phyloP scores from a whole-genome alignment of 2,113 vertebrate genomes.

The Pagrus major region DNA sequence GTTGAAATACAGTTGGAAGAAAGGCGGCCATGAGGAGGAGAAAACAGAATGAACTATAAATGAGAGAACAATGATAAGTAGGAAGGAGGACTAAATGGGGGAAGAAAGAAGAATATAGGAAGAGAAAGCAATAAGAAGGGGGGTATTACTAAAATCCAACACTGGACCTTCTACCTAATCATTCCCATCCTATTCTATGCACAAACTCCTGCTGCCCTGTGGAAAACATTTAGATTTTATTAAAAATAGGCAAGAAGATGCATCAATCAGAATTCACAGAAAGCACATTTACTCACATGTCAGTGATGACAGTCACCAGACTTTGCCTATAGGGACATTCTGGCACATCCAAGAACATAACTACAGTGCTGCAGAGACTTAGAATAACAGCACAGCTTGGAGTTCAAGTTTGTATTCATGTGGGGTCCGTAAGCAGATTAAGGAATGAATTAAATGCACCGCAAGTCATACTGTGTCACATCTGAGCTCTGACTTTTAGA shows the following conservation, averaged over 20 bases:
- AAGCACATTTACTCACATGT: background rate
- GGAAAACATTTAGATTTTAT: background rate
- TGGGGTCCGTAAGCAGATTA: slow-evolving; percentile 56
- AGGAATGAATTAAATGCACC: slow-evolving; percentile 51
- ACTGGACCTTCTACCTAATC: background rate
- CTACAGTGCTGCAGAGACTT: slow-evolving; percentile 2
- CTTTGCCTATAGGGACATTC: background rate
- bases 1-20: background rate
- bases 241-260: background rate
- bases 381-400: slow-evolving; percentile 34
- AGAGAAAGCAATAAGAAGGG: background rate
- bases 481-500: slow-evolving; percentile 37
- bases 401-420: slow-evolving; percentile 8
- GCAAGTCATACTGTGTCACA: slow-evolving; percentile 33
- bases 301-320: slow-evolving; percentile 20
- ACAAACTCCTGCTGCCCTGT: background rate
- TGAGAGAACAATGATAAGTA: background rate
- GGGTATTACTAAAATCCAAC: background rate
- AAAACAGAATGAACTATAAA: background rate
- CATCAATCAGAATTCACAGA: background rate
- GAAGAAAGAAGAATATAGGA: background rate
- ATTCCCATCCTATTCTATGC: background rate
- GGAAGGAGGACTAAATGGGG: background rate
- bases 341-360: slow-evolving; percentile 25
- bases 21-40: background rate